These are phyloP conservation scores for Cladopsammia gracilis DNA, from an alignment of 64 coral and sea anemone species.

Conservation along the genomic window DNA sequence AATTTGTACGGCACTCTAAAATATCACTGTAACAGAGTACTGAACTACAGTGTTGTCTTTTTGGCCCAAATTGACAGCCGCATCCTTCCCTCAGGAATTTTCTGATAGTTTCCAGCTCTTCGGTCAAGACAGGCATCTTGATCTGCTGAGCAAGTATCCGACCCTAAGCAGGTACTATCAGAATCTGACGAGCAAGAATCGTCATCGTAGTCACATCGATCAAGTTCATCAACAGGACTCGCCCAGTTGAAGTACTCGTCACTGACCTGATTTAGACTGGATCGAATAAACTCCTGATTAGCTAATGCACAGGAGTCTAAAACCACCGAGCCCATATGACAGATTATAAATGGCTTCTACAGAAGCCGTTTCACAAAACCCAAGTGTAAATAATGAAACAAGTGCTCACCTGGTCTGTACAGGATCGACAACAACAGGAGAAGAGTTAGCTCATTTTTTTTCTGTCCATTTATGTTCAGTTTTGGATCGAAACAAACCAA, in stretches of 20 bases:
- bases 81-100: conserved; percentile 49
- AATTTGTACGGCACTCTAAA: conserved; percentile 16
- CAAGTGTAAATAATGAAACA: neutral
- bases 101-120: conserved; percentile 23
- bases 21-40: conserved; percentile 5
- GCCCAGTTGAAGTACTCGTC: conserved; percentile 46
- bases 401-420: neutral
- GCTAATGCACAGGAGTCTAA: conserved; percentile 42
- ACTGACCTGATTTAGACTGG: conserved; percentile 29
- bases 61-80: conserved; percentile 42
- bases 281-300: conserved; percentile 43
- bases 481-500: no score
- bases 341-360: conserved; percentile 24
- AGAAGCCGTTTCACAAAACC: conserved; percentile 17
- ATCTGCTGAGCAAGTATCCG: conserved; percentile 7
- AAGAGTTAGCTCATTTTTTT: no score
- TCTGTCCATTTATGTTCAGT: no score
- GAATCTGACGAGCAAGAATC: conserved; percentile 15
- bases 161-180: conserved; percentile 7
- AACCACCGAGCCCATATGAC: neutral
- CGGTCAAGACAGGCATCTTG: conserved; percentile 39
- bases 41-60: conserved; percentile 42
- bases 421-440: no score
- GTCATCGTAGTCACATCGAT: conserved; percentile 6
- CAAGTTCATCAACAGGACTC: conserved; percentile 11